Base-by-base conservation (phyloP, 2,113 vertebrate genomes). In the Coregonus clupeaformis region DNA sequence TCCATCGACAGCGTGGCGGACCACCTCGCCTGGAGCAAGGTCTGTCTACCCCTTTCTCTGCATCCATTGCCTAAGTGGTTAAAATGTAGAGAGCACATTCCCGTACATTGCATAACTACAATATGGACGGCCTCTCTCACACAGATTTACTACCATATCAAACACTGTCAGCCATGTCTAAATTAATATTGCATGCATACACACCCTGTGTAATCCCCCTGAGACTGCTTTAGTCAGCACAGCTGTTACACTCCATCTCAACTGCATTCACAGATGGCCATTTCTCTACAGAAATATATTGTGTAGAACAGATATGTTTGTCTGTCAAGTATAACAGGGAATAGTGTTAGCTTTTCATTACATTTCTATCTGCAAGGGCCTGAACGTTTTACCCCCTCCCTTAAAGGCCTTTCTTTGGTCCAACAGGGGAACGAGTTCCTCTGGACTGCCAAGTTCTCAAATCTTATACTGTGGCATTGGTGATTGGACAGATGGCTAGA, bases 1-100 rank as follows among this genome's bases (percentile, higher is more conserved):
- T 98, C 97, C 5, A 89, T 99, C 5, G 98, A 99, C 92, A 94
- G 90, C 0, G 96, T 98, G 7, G 91, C 92, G n/a, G 97, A 98
- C 77, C 97, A 99, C 88, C 86, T 86, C 42, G 87, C 84, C 47
- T 98, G 98, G 98, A 94, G 95, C 90, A 96, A 98, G 97, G 98
- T 99, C 80, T 2, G 68, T 1, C 55, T 22, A n/a, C 22, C 32
- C 45, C 42, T 47, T 22, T 49, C 68, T 30, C 49, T 52, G 49
- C 49, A 16, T 52, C 16, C 49, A 14, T 18, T 52, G 16, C 16
- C 12, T 52, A 52, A 5, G 16, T 52, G 49, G 49, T 13, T 16
- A 4, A 52, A 13, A 18, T 13, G 49, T 52, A 16, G 12, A 49
- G 47, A 5, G 49, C 49, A 13, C 16, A 16, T 49, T 16, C 47